Evolutionary conservation across 2,888 invertebrate genomes (phyloP).

Genomic region (Leptogaster cylindrica): DNA sequence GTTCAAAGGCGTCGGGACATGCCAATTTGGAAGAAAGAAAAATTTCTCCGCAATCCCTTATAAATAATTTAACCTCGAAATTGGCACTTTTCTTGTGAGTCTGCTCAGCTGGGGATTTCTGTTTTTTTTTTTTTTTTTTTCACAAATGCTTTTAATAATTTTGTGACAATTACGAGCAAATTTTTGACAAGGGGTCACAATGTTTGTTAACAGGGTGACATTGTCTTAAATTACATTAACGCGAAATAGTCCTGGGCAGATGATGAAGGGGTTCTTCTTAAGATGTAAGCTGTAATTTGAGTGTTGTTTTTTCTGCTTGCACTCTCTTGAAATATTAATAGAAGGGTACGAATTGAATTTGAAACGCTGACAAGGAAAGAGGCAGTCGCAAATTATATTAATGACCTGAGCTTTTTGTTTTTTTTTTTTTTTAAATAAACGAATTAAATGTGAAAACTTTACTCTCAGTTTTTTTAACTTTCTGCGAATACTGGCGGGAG

Average conservation of each 20-base stretch:
- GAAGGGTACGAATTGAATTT: too few species aligned
- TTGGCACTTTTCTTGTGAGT: constrained; percentile 11
- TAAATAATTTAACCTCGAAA: background rate
- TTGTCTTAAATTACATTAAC: constrained; percentile 13
- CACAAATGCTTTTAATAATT: constrained; percentile 2
- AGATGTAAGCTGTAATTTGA: background rate
- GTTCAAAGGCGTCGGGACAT: too few species aligned
- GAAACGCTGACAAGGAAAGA: too few species aligned
- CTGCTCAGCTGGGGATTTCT: background rate
- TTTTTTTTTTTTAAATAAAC: too few species aligned
- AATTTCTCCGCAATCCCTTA: background rate
- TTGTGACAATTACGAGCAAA: background rate
- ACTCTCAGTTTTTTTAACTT: too few species aligned
- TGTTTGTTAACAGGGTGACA: background rate
- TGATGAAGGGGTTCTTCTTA: background rate
- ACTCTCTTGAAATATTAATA: too few species aligned
- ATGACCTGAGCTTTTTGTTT: too few species aligned
- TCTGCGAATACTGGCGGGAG: too few species aligned
- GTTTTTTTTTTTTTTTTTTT: background rate
- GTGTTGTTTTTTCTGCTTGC: too few species aligned
- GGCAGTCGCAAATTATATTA: too few species aligned
- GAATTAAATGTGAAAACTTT: too few species aligned
- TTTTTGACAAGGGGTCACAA: background rate
- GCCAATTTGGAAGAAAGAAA: background rate
- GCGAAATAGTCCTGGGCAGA: background rate